Percentiles rank a stretch among this genome's conserved stretches.
phyloP scores from a whole-genome alignment of 2,888 invertebrate species.

The Disparrhopalites patrizii region DNA sequence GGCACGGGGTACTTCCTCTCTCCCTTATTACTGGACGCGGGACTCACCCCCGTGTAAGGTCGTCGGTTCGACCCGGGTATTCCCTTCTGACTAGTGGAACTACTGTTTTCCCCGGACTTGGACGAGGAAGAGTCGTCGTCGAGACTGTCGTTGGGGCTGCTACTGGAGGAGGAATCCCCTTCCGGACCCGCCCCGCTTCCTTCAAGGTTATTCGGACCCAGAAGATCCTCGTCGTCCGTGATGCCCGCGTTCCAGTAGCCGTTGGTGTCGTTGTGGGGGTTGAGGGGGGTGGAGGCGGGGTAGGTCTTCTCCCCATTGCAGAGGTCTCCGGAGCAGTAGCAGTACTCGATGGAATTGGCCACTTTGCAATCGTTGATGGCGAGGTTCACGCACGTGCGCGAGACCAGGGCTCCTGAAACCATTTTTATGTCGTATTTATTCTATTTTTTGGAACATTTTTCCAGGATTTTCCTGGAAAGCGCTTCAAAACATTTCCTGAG shows the following conservation, averaged over 20 bases:
- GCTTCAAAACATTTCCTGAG: too few species aligned
- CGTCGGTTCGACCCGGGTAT: neutral
- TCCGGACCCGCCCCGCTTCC: neutral
- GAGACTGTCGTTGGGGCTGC: too few species aligned
- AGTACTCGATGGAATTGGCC: constrained; percentile 44
- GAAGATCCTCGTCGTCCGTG: constrained; percentile 43
- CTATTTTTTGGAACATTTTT: too few species aligned
- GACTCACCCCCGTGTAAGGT: neutral
- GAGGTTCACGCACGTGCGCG: constrained; percentile 38
- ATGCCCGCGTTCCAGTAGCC: constrained; percentile 24
- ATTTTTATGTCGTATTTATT: too few species aligned
- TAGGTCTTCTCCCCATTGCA: constrained; percentile 45
- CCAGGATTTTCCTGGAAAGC: too few species aligned
- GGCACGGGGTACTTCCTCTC: neutral
- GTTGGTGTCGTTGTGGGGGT: neutral
- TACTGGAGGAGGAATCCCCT: neutral
- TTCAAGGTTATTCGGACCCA: constrained; percentile 32
- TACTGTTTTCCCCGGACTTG: neutral
- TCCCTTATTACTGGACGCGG: constrained; percentile 21
- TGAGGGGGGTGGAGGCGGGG: neutral
- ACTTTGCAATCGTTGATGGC: constrained; percentile 42
- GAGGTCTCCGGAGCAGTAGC: constrained; percentile 41
- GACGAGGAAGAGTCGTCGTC: neutral
- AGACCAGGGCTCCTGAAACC: constrained; percentile 42
- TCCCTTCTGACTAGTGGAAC: neutral